Base-by-base conservation (phyloP, 2,888 invertebrate genomes). In the Drosophila macrospina region DNA sequence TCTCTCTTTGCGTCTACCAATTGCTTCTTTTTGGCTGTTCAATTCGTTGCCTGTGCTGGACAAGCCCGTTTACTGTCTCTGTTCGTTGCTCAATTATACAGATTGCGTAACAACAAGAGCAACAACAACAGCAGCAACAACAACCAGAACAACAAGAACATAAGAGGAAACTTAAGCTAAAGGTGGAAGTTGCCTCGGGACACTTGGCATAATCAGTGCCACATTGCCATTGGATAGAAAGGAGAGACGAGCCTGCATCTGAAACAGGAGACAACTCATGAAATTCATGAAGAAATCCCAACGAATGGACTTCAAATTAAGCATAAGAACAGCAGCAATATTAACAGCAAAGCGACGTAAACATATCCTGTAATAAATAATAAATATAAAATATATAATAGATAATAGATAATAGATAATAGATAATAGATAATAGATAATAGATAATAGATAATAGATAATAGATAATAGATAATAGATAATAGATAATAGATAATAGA, bases 81-180 rank as follows among this genome's bases (percentile, higher is more conserved):
- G 50, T 56, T 68, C 72, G 69, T 70, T 69, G 78, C 85, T 86
- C 85, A 83, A 87, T 86, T 84, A 83, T 85, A 83, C 82, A 74
- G 78, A 78, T 72, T 78, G 81, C 73, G 45, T 48, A 55, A 34
- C 44, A 41, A 41, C 44, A 64, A 47, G 54, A 69, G 30, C 42
- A 60, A 37, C 37, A 63, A 13, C 34, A 56, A 34, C 34, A 50
- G 8, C 39, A 57, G 13, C 41, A 41, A 32, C 30, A 51, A n/a
- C 52, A 52, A 37, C 45, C 26, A n/a, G 8, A 30, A 30, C 8
- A n/a, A 42, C 26, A 42, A 42, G 0, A 47, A 28, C 5, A 51
- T 5, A n/a, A 11, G 15, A 37, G 57, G 39, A 57, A 60, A 60
- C 56, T 74, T 39, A 59, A 65, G 41, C 45, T 47, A 41, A 65